Conservation (phyloP, 1,140 invertebrate genomes). For the Camponotus floridanus region DNA sequence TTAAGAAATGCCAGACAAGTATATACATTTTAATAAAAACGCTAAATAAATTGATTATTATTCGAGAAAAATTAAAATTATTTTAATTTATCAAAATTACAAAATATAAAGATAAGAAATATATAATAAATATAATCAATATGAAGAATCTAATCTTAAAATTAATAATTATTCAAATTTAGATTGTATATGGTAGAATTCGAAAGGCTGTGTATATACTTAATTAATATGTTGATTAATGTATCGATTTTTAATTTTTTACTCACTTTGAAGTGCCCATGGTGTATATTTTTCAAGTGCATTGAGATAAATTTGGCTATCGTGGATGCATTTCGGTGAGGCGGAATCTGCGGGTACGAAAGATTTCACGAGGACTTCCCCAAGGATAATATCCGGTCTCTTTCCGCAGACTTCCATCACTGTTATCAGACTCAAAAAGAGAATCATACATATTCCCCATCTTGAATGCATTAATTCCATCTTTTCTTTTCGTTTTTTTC, state of each 20-base stretch:
- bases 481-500: background rate
- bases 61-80: background rate
- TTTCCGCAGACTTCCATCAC: background rate
- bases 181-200: background rate
- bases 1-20: too few relatives aligned
- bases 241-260: background rate
- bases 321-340: slow-evolving; percentile 68
- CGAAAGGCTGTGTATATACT: background rate
- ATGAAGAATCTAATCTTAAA: background rate
- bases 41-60: background rate
- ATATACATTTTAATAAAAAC: background rate
- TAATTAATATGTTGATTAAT: too few relatives aligned
- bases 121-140: background rate
- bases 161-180: background rate
- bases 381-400: slow-evolving; percentile 71
- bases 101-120: background rate
- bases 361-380: slow-evolving; percentile 69
- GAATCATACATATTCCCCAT: background rate
- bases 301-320: slow-evolving; percentile 72
- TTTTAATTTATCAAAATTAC: background rate
- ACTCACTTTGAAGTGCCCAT: slow-evolving; percentile 81
- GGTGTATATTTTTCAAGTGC: slow-evolving; percentile 72
- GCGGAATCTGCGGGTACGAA: slow-evolving; percentile 70
- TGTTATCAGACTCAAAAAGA: background rate
- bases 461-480: background rate